Conservation (phyloP, 2,113 vertebrate genomes). For the Oryzias celebensis region DNA sequence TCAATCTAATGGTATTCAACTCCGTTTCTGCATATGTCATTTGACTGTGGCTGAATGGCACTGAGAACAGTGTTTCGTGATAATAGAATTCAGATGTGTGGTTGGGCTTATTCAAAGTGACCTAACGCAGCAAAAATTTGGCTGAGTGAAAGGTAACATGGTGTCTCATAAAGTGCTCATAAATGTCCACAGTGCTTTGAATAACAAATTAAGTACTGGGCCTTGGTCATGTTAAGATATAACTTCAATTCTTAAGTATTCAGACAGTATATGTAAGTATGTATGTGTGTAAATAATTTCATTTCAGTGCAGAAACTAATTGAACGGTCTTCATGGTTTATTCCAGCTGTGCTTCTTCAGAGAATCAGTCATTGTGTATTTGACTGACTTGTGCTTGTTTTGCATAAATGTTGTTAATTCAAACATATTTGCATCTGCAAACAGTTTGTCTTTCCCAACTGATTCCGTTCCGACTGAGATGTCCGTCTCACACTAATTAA, state of each 20-base stretch:
- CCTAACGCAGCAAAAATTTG: constrained; percentile 61
- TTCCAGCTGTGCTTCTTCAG: neutral
- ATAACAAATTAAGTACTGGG: constrained; percentile 12
- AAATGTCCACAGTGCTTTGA: constrained; percentile 30
- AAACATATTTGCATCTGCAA: neutral
- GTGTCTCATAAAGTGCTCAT: constrained; percentile 50
- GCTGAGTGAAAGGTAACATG: constrained; percentile 42
- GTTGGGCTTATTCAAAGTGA: constrained; percentile 53
- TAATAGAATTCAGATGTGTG: constrained; percentile 68
- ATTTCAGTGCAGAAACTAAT: neutral
- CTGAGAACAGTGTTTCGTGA: constrained; percentile 40
- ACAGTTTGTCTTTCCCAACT: no score
- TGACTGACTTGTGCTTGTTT: neutral
- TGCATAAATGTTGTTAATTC: neutral
- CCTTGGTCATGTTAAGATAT: constrained; percentile 7
- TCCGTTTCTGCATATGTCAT: constrained; percentile 46
- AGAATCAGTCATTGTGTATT: neutral
- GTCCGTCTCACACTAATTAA: no score
- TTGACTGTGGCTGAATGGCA: constrained; percentile 36
- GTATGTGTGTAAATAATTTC: neutral
- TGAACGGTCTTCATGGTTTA: neutral
- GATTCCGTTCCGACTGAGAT: no score
- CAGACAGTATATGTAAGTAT: neutral
- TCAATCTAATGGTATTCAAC: constrained; percentile 2
- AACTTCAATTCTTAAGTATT: neutral